Conservation (phyloP, 2,888 invertebrate genomes). For the Oxycera nigricornis region DNA sequence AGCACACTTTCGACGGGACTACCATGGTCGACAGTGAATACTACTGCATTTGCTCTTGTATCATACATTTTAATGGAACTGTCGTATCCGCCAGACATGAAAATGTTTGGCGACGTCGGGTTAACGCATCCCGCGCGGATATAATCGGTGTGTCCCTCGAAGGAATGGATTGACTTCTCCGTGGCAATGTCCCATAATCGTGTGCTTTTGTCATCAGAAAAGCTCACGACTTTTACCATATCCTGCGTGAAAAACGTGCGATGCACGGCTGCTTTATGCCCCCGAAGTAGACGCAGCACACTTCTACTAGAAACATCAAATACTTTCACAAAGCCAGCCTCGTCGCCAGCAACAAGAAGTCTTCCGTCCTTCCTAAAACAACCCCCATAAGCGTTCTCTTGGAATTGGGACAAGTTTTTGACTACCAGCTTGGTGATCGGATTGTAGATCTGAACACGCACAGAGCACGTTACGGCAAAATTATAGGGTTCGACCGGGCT, state of each 20-base stretch:
- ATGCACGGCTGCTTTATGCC: conserved; percentile 81
- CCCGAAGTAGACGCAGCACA: conserved; percentile 83
- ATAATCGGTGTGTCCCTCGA: conserved; percentile 78
- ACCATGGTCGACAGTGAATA: conserved; percentile 82
- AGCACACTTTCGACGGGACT: conserved; percentile 88
- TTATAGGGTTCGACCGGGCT: conserved; percentile 87
- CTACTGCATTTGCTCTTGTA: conserved; percentile 73
- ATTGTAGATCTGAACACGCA: conserved; percentile 86
- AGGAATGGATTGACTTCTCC: conserved; percentile 74
- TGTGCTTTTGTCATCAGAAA: conserved; percentile 89
- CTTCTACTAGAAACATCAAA: conserved; percentile 88
- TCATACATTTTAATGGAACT: conserved; percentile 88
- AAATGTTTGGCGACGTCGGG: conserved; percentile 75
- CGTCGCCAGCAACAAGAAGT: conserved; percentile 87
- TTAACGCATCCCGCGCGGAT: conserved; percentile 83
- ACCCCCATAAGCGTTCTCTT: conserved; percentile 85
- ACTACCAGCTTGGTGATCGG: conserved; percentile 82
- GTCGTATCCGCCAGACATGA: conserved; percentile 90
- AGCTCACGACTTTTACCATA: conserved; percentile 81
- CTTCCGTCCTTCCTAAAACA: conserved; percentile 82
- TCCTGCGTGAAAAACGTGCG: conserved; percentile 82
- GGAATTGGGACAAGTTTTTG: conserved; percentile 83
- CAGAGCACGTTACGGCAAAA: conserved; percentile 92
- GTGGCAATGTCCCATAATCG: conserved; percentile 91
- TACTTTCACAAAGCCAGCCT: conserved; percentile 84